These are phyloP conservation scores for Troilus luridus DNA, from an alignment of 2,888 invertebrate genomes.

Conservation along the genomic window DNA sequence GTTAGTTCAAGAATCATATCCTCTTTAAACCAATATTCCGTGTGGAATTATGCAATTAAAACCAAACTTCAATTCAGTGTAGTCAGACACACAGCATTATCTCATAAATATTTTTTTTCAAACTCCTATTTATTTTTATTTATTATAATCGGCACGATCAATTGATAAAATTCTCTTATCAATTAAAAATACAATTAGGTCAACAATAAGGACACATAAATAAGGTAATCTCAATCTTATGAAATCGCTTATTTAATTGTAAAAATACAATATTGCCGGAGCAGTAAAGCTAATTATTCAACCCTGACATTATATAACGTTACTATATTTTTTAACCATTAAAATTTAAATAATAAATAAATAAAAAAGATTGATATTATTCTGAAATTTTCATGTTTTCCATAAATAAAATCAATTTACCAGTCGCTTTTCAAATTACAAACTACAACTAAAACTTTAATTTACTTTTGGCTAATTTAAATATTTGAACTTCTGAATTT, in stretches of 20 bases:
- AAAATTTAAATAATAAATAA: too few relatives aligned
- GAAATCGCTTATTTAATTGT: background rate
- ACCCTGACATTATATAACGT: too few relatives aligned
- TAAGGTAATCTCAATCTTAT: background rate
- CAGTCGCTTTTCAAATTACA: too few relatives aligned
- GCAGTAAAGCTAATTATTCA: too few relatives aligned
- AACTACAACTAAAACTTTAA: too few relatives aligned
- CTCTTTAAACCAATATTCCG: background rate
- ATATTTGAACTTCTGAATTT: too few relatives aligned
- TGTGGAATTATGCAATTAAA: background rate
- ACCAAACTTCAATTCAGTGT: background rate
- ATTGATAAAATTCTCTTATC: background rate
- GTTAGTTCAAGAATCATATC: background rate
- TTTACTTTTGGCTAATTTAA: too few relatives aligned
- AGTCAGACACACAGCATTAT: background rate
- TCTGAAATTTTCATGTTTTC: too few relatives aligned
- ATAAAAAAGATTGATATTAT: too few relatives aligned
- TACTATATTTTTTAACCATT: too few relatives aligned
- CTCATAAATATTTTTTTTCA: background rate
- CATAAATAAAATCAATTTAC: too few relatives aligned
- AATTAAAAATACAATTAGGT: slow-evolving; percentile 6
- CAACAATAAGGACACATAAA: background rate
- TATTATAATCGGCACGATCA: background rate
- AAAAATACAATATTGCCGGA: too few relatives aligned
- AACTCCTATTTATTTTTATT: background rate